Percentiles rank a stretch among this genome's conserved stretches.
Evolutionary conservation across 2,888 invertebrate genomes (phyloP).

Genomic region (Copidosoma aretas): DNA sequence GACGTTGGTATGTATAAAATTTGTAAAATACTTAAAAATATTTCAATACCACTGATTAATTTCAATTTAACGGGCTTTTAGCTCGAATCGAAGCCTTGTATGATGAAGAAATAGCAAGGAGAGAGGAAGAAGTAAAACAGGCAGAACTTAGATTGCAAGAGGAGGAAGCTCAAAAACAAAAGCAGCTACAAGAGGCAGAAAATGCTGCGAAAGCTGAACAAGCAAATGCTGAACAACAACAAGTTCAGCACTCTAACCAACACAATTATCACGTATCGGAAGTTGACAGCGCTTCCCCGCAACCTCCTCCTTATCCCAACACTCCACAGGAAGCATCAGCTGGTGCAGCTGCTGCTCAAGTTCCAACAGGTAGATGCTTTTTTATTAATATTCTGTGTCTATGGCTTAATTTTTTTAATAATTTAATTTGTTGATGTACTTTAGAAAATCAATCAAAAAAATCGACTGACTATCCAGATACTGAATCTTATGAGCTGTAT

Average conservation of each 20-base stretch:
- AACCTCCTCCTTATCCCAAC: slow-evolving; percentile 16
- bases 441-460: slow-evolving; percentile 35
- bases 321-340: not conserved
- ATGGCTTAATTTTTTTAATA: not conserved
- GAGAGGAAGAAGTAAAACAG: slow-evolving; percentile 66
- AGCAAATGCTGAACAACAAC: slow-evolving; percentile 1
- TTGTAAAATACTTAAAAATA: not conserved
- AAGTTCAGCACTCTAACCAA: slow-evolving; percentile 1
- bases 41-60: slow-evolving; percentile 11
- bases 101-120: slow-evolving; percentile 50
- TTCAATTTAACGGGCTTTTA: slow-evolving; percentile 32
- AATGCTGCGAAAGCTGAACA: slow-evolving; percentile 10
- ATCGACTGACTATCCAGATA: slow-evolving; percentile 51
- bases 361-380: slow-evolving; percentile 16
- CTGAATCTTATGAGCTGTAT: slow-evolving; percentile 66
- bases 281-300: slow-evolving; percentile 11
- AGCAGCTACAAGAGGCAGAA: slow-evolving; percentile 33
- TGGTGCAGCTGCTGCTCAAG: slow-evolving; percentile 1
- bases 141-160: slow-evolving; percentile 57
- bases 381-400: not conserved
- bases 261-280: slow-evolving; percentile 21
- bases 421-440: not conserved
- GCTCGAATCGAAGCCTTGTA: slow-evolving; percentile 49
- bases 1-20: slow-evolving; percentile 50
- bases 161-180: slow-evolving; percentile 36